These are phyloP conservation scores for Boleophthalmus pectinirostris DNA, from an alignment of 2,113 vertebrate species.

Conservation along the genomic window DNA sequence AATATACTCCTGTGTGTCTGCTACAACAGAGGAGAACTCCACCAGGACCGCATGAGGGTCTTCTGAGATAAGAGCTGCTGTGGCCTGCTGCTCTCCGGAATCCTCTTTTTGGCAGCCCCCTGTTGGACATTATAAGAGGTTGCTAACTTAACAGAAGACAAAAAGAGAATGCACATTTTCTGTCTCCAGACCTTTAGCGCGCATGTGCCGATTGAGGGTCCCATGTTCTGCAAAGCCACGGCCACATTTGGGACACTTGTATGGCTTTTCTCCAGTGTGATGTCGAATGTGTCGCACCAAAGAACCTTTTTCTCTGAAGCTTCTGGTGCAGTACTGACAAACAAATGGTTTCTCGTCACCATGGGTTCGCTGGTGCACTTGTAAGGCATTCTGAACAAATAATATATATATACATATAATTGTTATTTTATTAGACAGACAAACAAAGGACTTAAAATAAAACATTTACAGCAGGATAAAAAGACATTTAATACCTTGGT, in stretches of 20 bases:
- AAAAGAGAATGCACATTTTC: not conserved
- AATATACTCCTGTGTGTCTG: slow-evolving; percentile 98
- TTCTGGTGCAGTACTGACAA: slow-evolving; percentile 89
- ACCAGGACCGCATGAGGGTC: slow-evolving; percentile 93
- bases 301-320: slow-evolving; percentile 95
- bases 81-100: slow-evolving; percentile 58
- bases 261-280: slow-evolving; percentile 96
- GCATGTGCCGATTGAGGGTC: slow-evolving; percentile 93
- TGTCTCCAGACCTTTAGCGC: slow-evolving; percentile 86
- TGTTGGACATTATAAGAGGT: slow-evolving; percentile 48
- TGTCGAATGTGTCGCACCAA: slow-evolving; percentile 94
- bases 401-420: not conserved
- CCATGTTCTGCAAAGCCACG: slow-evolving; percentile 95
- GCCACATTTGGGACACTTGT: slow-evolving; percentile 89
- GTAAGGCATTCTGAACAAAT: slow-evolving; percentile 87
- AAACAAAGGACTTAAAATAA: not conserved
- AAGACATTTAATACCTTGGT: slow-evolving; percentile 84
- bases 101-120: slow-evolving; percentile 89
- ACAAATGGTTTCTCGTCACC: slow-evolving; percentile 89
- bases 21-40: slow-evolving; percentile 96
- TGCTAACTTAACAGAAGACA: not conserved
- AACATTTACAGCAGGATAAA: not conserved
- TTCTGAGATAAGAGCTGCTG: slow-evolving; percentile 81
- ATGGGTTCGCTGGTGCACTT: slow-evolving; percentile 94
- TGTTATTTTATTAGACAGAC: not conserved